phyloP scores from a whole-genome alignment of 2,113 vertebrate species.

The Cairina moschata region DNA sequence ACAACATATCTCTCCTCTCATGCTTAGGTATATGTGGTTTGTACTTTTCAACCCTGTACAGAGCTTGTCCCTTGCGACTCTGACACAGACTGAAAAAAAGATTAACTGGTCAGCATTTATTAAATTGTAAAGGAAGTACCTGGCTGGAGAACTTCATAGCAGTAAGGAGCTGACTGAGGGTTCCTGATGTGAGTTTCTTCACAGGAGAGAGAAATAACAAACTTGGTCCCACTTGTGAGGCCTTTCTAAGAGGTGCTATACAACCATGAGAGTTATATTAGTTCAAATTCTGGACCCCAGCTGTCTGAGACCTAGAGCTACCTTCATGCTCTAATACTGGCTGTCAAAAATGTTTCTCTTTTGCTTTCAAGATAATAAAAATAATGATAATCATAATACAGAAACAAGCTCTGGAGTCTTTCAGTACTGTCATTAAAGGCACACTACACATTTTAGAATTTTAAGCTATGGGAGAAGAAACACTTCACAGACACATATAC shows the following conservation, averaged over 20 bases:
- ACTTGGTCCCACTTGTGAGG: neutral
- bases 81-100: neutral
- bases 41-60: neutral
- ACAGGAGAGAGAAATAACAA: neutral
- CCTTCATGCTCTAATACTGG: fast-evolving
- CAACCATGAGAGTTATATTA: neutral
- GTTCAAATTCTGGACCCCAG: neutral
- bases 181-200: neutral
- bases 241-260: neutral
- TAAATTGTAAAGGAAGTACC: neutral
- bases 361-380: neutral
- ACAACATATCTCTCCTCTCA: neutral
- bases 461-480: neutral
- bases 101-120: neutral
- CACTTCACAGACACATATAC: neutral
- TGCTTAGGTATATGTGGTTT: neutral
- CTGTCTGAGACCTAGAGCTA: neutral
- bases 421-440: neutral
- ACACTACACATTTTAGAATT: neutral
- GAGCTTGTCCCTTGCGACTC: neutral
- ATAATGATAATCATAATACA: neutral
- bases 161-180: neutral
- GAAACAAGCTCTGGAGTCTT: neutral
- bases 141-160: neutral
- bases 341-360: neutral